Evolutionary conservation across 2,888 invertebrate species (phyloP).

Genomic region (Clivina fossor): DNA sequence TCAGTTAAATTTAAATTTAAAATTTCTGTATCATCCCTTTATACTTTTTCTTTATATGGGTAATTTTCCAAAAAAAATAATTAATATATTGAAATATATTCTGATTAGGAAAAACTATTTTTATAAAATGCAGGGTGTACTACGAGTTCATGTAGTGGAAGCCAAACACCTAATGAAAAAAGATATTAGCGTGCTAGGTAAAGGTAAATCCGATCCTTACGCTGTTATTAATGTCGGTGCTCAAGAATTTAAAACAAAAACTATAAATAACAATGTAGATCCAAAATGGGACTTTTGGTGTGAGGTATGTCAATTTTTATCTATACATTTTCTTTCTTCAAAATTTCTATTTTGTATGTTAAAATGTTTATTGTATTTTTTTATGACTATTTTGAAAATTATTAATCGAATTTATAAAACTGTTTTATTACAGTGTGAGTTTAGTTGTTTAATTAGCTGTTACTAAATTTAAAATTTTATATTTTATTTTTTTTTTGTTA

Average conservation of each 20-base stretch:
- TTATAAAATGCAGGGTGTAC: conserved; percentile 71
- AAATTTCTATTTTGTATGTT: no score
- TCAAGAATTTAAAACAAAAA: conserved; percentile 90
- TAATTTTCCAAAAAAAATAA: no score
- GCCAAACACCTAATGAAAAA: conserved; percentile 95
- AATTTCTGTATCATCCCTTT: no score
- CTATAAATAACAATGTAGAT: conserved; percentile 90
- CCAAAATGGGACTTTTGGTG: conserved; percentile 98
- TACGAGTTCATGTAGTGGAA: conserved; percentile 91
- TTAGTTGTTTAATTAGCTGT: background rate
- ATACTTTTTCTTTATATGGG: no score
- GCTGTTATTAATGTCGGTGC: conserved; percentile 89
- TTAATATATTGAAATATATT: background rate
- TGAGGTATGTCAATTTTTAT: conserved; percentile 69
- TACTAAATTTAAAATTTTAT: background rate
- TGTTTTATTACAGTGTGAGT: background rate
- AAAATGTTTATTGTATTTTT: no score
- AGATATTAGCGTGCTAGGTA: conserved; percentile 87
- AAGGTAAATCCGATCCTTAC: conserved; percentile 97
- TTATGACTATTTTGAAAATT: no score
- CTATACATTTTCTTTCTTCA: conserved; percentile 6
- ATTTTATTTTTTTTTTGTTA: background rate
- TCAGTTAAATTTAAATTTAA: no score
- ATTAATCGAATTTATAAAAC: no score
- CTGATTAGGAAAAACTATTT: no score